phyloP scores from a whole-genome alignment of 1,140 invertebrate species.

The Venturia canescens region DNA sequence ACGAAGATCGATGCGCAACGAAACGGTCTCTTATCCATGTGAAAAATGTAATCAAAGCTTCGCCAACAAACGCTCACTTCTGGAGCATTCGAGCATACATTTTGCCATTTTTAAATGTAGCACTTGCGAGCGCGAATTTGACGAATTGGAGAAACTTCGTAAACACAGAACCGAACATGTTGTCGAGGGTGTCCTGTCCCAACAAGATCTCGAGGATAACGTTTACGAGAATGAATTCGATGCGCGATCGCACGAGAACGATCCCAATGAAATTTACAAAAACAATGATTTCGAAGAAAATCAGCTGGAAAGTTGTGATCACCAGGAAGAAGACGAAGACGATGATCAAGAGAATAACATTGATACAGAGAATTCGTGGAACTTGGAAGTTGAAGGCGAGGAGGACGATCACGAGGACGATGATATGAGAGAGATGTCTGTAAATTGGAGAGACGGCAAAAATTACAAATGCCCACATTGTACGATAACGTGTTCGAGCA shows the following conservation, averaged over 20 bases:
- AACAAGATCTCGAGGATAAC: slow-evolving; percentile 67
- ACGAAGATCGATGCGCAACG: neutral
- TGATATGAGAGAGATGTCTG: slow-evolving; percentile 28
- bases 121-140: slow-evolving; percentile 66
- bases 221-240: slow-evolving; percentile 39
- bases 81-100: slow-evolving; percentile 61
- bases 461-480: slow-evolving; percentile 66
- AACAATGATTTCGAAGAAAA: neutral
- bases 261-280: neutral
- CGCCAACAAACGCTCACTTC: slow-evolving; percentile 56
- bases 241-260: slow-evolving; percentile 34
- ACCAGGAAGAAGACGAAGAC: slow-evolving; percentile 41
- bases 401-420: slow-evolving; percentile 27
- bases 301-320: neutral
- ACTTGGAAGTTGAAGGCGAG: slow-evolving; percentile 37
- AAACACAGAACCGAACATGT: slow-evolving; percentile 69
- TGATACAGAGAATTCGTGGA: neutral
- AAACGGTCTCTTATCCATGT: slow-evolving; percentile 52
- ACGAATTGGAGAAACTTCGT: slow-evolving; percentile 65
- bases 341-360: slow-evolving; percentile 13
- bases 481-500: slow-evolving; percentile 58
- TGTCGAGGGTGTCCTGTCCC: slow-evolving; percentile 66
- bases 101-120: slow-evolving; percentile 61
- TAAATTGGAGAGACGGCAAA: slow-evolving; percentile 23
- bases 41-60: slow-evolving; percentile 65